Conservation (phyloP, 1,140 invertebrate genomes). For the Hycleus phaleratus region DNA sequence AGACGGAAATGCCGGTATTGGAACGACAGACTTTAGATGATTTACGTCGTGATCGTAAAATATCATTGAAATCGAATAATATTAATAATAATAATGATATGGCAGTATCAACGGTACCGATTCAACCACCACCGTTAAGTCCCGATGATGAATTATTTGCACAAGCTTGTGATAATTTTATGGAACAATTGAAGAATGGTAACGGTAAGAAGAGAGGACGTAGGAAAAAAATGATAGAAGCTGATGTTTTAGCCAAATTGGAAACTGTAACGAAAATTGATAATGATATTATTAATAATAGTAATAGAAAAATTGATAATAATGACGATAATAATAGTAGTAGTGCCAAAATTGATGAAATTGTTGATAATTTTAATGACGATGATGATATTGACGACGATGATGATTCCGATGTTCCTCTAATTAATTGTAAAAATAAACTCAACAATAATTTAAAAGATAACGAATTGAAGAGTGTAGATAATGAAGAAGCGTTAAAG, state of each 20-base stretch:
- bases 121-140: conserved; percentile 32
- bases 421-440: conserved; percentile 37
- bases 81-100: conserved; percentile 15
- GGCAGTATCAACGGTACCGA: not conserved
- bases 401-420: conserved; percentile 37
- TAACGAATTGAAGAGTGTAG: conserved; percentile 31
- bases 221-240: conserved; percentile 43
- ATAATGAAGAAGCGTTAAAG: conserved; percentile 29
- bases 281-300: not conserved
- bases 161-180: conserved; percentile 60
- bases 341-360: too few relatives aligned
- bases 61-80: conserved; percentile 27
- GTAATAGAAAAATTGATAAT: not conserved
- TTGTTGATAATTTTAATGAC: conserved; percentile 8
- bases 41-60: conserved; percentile 48
- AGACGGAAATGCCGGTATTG: conserved; percentile 50
- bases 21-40: conserved; percentile 50
- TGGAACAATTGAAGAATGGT: conserved; percentile 57
- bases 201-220: conserved; percentile 45
- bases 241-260: conserved; percentile 28
- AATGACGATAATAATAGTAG: conserved; percentile 10
- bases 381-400: conserved; percentile 5
- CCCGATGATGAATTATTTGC: conserved; percentile 43
- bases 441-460: conserved; percentile 27
- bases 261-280: conserved; percentile 12